Evolutionary conservation across 1,140 invertebrate genomes (phyloP).

Genomic region (Samia ricini): DNA sequence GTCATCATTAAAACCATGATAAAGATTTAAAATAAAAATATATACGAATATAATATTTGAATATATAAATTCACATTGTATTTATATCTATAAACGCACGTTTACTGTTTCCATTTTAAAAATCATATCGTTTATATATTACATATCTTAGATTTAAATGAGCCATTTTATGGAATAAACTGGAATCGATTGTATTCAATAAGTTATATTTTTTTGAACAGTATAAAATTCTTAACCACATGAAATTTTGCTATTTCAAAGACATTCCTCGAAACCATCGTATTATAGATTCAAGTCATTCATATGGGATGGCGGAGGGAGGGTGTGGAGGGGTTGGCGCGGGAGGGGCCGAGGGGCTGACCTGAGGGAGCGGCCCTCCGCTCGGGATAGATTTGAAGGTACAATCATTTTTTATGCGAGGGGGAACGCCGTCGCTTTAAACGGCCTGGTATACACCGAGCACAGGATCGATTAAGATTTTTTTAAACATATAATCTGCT

Average conservation of each 20-base stretch:
- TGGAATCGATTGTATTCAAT: too few relatives aligned
- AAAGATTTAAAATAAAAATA: too few relatives aligned
- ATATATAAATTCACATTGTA: too few relatives aligned
- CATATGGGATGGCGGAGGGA: conserved; percentile 43
- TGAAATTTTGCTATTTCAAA: neutral
- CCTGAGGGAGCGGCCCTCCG: conserved; percentile 53
- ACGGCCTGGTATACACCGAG: conserved; percentile 29
- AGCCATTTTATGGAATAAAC: too few relatives aligned
- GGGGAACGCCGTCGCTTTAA: conserved; percentile 43
- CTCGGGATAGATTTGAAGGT: conserved; percentile 74
- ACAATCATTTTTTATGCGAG: conserved; percentile 77
- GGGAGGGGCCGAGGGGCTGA: conserved; percentile 30
- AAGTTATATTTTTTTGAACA: too few relatives aligned
- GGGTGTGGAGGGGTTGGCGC: conserved; percentile 15
- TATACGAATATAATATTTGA: too few relatives aligned
- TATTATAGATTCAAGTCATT: conserved; percentile 45
- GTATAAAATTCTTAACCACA: neutral
- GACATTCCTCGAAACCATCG: neutral
- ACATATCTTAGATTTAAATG: too few relatives aligned
- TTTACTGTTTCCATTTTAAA: too few relatives aligned
- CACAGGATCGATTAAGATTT: neutral
- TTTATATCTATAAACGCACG: too few relatives aligned
- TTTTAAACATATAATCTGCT: too few relatives aligned
- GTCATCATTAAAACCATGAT: too few relatives aligned
- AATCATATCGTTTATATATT: too few relatives aligned